These are phyloP conservation scores for Lasioglossum albipes DNA, from an alignment of 1,140 invertebrate genomes.

Conservation along the genomic window DNA sequence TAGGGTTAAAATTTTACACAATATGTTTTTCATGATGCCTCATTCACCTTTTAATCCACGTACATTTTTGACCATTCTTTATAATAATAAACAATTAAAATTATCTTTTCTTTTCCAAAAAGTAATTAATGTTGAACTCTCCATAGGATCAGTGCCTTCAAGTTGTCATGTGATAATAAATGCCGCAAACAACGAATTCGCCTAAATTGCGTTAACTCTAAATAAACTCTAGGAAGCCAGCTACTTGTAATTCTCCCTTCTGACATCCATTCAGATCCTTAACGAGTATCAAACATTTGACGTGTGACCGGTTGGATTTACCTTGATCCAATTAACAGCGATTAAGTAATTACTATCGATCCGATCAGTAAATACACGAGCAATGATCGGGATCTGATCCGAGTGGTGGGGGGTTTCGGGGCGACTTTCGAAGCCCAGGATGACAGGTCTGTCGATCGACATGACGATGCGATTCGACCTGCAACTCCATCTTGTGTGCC, in stretches of 20 bases:
- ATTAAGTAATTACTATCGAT: constrained; percentile 37
- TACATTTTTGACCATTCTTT: too few relatives aligned
- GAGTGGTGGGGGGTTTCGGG: background rate
- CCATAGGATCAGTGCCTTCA: too few relatives aligned
- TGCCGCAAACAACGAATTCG: background rate
- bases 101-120: too few relatives aligned
- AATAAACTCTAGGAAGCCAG: background rate
- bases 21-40: too few relatives aligned
- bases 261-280: background rate
- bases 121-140: too few relatives aligned
- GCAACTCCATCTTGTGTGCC: constrained; percentile 16
- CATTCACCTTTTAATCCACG: too few relatives aligned
- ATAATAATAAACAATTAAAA: too few relatives aligned
- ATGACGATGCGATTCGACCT: constrained; percentile 19
- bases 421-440: constrained; percentile 28
- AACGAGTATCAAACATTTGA: constrained; percentile 9
- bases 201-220: background rate
- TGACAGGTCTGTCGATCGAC: background rate
- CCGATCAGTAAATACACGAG: constrained; percentile 25
- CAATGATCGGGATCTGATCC: background rate
- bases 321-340: constrained; percentile 49
- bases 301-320: constrained; percentile 3
- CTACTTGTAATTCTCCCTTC: background rate
- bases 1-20: too few relatives aligned
- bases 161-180: too few relatives aligned